Evolutionary conservation across 2,113 vertebrate species (phyloP).

Genomic region (Geococcyx californianus): DNA sequence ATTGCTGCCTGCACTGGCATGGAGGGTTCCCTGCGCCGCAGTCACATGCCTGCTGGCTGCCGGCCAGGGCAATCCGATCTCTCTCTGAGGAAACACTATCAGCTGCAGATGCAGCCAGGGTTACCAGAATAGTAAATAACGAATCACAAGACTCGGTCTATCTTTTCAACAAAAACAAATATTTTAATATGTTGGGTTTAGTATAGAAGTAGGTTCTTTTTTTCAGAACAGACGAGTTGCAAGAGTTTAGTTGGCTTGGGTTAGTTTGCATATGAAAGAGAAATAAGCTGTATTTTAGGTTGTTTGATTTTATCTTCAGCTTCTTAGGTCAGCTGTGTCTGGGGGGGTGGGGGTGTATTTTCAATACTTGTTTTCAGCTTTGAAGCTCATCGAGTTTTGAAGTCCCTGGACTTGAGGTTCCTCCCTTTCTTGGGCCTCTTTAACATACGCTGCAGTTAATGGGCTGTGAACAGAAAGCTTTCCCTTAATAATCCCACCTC

Average conservation of each 20-base stretch:
- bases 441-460: background rate
- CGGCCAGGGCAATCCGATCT: slow-evolving; percentile 75
- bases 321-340: background rate
- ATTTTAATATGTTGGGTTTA: slow-evolving; percentile 72
- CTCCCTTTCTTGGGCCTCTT: background rate
- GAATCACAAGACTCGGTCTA: slow-evolving; percentile 73
- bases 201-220: slow-evolving; percentile 15
- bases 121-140: slow-evolving; percentile 92
- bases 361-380: background rate
- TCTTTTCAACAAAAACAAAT: slow-evolving; percentile 78
- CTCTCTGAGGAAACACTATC: slow-evolving; percentile 80
- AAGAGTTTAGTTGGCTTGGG: background rate
- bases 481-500: background rate
- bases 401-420: background rate
- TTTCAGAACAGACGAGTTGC: background rate
- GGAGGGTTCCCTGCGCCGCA: slow-evolving; percentile 75
- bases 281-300: background rate
- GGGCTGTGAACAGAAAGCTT: background rate
- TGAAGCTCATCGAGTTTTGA: background rate
- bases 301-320: background rate
- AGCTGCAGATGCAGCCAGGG: slow-evolving; percentile 77
- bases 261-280: slow-evolving; percentile 1
- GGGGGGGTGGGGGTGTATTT: background rate
- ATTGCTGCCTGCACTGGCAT: slow-evolving; percentile 54
- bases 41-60: slow-evolving; percentile 81